Evolutionary conservation across 2,797 vertebrate species (phyloP), one percentile per base, ranked within the genome.

Genomic region (Agapornis canus): DNA sequence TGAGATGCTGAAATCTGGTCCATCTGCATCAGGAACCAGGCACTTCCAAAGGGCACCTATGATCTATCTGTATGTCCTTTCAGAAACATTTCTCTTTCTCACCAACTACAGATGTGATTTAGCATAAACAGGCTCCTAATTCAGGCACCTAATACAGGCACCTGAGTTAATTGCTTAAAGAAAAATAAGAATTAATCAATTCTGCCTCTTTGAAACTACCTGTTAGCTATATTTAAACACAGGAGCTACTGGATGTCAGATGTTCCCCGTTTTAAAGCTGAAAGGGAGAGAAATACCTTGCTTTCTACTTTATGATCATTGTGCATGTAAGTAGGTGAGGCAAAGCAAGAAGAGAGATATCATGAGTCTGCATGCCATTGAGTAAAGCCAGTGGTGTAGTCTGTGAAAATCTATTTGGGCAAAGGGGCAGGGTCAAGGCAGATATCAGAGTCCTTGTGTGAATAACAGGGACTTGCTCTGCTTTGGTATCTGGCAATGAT

Each of bases 311-410:
- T 64, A 47, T 10, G 22, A 19, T 80, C 21, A 37, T 7, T 72
- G n/a, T 18, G 13, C 6, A 3, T 43, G 6, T 57, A n/a, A 47
- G 18, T 29, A 59, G 40, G 51, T 29, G 31, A 82, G 60, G 32
- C n/a, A 91, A 80, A 70, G 56, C 13, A 60, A 63, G 27, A 71
- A 8, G 9, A 81, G 51, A 78, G 42, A n/a, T 35, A 54, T 9
- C 1, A 0, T 10, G 23, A 81, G 11, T 40, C 48, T 83, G n/a
- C 7, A 59, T 3, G 8, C 17, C 2, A 1, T 21, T 66, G 17
- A 82, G 42, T 39, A 76, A 83, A 90, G 65, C 22, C 47, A 65
- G 8, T 21, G 7, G 17, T 42, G 29, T n/a, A 26, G 27, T 13
- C 32, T 47, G 8, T 52, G 47, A 31, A 39, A 82, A 56, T 29